These are phyloP conservation scores for Darevskia nairensis DNA, from an alignment of 2,797 vertebrate species.

Conservation along the genomic window DNA sequence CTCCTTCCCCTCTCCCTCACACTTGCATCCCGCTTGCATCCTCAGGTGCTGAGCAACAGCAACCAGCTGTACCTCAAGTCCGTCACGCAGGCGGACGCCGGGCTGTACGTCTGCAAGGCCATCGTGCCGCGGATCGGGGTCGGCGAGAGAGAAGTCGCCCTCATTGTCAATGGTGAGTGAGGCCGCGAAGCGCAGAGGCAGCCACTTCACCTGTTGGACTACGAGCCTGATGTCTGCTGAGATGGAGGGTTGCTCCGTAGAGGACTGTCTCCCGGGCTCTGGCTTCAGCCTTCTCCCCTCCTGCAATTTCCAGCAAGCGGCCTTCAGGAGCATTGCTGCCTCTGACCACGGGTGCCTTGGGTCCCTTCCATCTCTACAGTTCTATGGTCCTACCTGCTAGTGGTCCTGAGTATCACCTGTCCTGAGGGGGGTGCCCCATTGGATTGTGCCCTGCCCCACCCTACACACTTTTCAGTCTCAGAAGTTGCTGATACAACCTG, in stretches of 20 bases:
- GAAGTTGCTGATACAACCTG: neutral
- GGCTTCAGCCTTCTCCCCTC: no score
- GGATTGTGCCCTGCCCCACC: neutral
- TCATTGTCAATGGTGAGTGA: conserved; percentile 91
- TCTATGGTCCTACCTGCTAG: no score
- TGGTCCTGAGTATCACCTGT: neutral
- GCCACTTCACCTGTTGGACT: no score
- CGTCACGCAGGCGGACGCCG: conserved; percentile 90
- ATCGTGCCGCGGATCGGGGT: conserved; percentile 95
- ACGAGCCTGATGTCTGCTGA: no score
- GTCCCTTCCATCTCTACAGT: no score
- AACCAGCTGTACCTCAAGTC: conserved; percentile 94
- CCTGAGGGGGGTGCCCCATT: neutral
- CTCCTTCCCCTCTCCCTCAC: accelerated
- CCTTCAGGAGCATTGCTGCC: no score
- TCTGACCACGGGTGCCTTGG: no score
- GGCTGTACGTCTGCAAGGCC: conserved; percentile 95
- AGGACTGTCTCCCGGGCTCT: no score
- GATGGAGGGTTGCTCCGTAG: no score
- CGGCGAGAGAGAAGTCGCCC: conserved; percentile 90
- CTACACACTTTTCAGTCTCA: no score
- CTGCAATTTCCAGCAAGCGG: no score
- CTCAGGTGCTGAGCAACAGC: conserved; percentile 95
- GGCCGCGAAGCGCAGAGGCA: no score
- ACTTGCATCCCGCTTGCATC: accelerated